Conservation (phyloP, 2,888 invertebrate species). For the Hoplodrina ambigua region DNA sequence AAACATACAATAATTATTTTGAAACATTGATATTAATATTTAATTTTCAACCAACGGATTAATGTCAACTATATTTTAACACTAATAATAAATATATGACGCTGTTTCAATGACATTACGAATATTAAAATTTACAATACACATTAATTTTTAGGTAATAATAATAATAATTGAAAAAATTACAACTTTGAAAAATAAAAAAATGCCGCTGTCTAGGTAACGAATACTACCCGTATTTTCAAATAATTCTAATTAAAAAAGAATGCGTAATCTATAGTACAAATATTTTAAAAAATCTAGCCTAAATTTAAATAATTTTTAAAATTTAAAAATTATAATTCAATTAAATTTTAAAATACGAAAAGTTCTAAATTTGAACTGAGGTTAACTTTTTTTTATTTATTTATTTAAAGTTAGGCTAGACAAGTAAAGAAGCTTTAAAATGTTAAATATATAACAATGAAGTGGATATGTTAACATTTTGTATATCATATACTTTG, state of each 20-base stretch:
- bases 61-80: slow-evolving; percentile 72
- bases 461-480: slow-evolving; percentile 81
- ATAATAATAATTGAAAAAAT: slow-evolving; percentile 66
- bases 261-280: slow-evolving; percentile 62
- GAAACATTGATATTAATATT: slow-evolving; percentile 71
- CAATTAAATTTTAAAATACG: slow-evolving; percentile 44
- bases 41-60: slow-evolving; percentile 60
- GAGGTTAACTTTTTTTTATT: slow-evolving; percentile 24
- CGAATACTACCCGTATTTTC: slow-evolving; percentile 76
- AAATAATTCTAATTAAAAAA: slow-evolving; percentile 70
- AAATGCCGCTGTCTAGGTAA: slow-evolving; percentile 69
- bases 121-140: slow-evolving; percentile 71
- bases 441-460: slow-evolving; percentile 72
- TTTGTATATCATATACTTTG: slow-evolving; percentile 73
- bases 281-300: slow-evolving; percentile 58
- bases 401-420: slow-evolving; percentile 61
- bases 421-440: slow-evolving; percentile 66
- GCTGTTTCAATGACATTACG: slow-evolving; percentile 81
- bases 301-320: slow-evolving; percentile 57
- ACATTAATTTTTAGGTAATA: slow-evolving; percentile 66
- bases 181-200: slow-evolving; percentile 68
- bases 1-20: slow-evolving; percentile 62
- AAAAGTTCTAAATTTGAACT: slow-evolving; percentile 40
- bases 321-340: slow-evolving; percentile 21
- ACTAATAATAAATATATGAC: slow-evolving; percentile 76